Base-by-base conservation (phyloP, 2,797 vertebrate species). In the Onychomys torridus region DNA sequence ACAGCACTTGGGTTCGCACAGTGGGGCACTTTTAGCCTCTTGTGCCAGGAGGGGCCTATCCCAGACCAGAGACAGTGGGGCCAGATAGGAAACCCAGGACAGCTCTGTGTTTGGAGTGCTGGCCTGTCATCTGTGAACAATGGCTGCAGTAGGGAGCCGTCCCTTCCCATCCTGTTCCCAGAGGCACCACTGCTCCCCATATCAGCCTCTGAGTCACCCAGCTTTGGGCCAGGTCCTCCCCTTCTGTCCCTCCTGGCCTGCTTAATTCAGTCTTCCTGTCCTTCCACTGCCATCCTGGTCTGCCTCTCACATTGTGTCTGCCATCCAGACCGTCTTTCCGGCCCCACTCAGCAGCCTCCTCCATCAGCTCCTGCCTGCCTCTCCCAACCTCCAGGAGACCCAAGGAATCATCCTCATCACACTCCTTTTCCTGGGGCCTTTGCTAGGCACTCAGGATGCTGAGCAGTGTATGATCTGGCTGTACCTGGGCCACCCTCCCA, bases 381-480 rank as follows among this genome's bases (percentile, higher is more conserved):
- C 75, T 82, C 40, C 63, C 16, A 13, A 25, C 1, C 34, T 37
- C 73, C 76, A 76, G 69, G 55, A 40, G 8, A n/a, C 69, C 85
- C 0, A 0, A 27, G 57, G 34, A 49, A 17, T 17, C 2, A 2
- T 43, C 43, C 71, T 84, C 52, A 25, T 10, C 82, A 27, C n/a
- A 2, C 8, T 2, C 5, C 40, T 37, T 57, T 63, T 89, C 32
- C 49, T 21, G 4, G 43, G 82, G 27, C n/a, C 67, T 37, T 7
- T 49, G 52, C 65, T 63, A 6, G 52, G 37, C 73, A 4, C 82
- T 23, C 16, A 3, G 6, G 46, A 21, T 43, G 40, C 59, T 14
- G 9, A 16, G 23, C 5, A 5, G 43, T 69, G 84, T 67, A 25
- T 17, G 4, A 1, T 27, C 83, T 49, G 52, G 49, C 82, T 43